Base-by-base conservation (phyloP, 2,797 vertebrate genomes). In the Clarias pachynema region DNA sequence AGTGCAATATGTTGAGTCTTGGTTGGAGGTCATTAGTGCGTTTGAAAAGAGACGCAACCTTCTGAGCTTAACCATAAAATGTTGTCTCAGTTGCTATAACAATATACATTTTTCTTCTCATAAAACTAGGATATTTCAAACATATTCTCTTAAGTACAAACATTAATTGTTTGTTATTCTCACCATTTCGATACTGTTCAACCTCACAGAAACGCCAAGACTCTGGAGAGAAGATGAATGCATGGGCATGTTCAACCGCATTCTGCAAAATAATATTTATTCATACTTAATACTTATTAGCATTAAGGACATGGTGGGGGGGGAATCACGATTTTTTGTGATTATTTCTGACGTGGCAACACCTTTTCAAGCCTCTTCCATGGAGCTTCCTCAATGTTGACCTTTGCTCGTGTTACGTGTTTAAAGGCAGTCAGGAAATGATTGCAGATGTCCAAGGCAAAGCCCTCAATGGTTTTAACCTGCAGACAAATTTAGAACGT, bases 291-390 rank as follows among this genome's bases (percentile, higher is more conserved):
- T 4, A 53, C 6, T 66, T 80, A 29, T 53, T 29, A 80, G 79
- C 40, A 31, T 80, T 56, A 31, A 80, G 12, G 57, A 40, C 8
- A 22, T 40, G 5, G 12, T 10, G 57, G 34, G 2, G 34, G 34
- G 37, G 37, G 4, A 4, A 37, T 24, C 40, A 0, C 10, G 12
- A 12, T 24, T 63, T 26, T 44, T 24, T 18, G 22, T 80, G 37
- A 68, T 74, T 18, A 63, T 49, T 40, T 44, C 6, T 79, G 22
- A 40, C 26, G 4, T 63, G 37, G 40, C 60, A 18, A 74, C 93
- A 99, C 98, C 97, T 98, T 97, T 56, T 97, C 94, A 80, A 99
- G 89, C 87, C 95, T 95, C 89, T 91, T 97, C 97, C 98, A 99
- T 8, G 97, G 97, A 31, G 92, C 95, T 93, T 99, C 97, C 89